Percentiles rank a stretch among this genome's conserved stretches.
phyloP scores from a whole-genome alignment of 2,797 vertebrate genomes.

The Columba guinea region DNA sequence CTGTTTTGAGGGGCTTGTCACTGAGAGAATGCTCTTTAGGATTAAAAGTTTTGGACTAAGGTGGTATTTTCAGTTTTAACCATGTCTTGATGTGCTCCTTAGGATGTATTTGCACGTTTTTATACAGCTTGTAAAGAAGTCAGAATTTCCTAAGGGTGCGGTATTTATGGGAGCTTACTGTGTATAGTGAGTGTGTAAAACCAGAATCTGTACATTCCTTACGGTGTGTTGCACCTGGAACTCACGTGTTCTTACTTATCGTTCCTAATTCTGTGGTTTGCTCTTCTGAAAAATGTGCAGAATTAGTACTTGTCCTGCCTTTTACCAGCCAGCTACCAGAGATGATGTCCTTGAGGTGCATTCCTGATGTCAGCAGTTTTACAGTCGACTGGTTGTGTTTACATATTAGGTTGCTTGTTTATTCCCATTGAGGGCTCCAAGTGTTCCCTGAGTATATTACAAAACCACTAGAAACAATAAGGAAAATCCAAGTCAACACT shows the following conservation, averaged over 20 bases:
- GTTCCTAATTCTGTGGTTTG: not conserved
- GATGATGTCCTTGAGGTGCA: not conserved
- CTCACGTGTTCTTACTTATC: not conserved
- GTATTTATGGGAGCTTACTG: not conserved
- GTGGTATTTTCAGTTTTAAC: not conserved
- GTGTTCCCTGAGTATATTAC: not conserved
- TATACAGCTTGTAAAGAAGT: not conserved
- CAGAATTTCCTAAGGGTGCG: not conserved
- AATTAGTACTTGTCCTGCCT: not conserved
- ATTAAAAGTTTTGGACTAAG: not conserved
- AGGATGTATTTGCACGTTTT: not conserved
- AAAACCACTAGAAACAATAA: not conserved
- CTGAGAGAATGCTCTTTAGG: not conserved
- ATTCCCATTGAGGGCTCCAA: not conserved
- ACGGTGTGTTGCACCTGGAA: not conserved
- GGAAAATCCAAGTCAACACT: not conserved
- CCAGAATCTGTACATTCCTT: not conserved
- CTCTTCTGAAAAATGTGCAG: not conserved
- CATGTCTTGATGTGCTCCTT: not conserved
- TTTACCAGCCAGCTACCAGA: not conserved
- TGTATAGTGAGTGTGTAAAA: not conserved
- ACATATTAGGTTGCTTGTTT: not conserved
- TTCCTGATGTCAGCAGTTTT: not conserved
- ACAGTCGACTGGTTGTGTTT: not conserved
- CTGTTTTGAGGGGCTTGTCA: not conserved